These are phyloP conservation scores for Priocnemis perturbator DNA, from an alignment of 2,888 invertebrate genomes.

Conservation along the genomic window DNA sequence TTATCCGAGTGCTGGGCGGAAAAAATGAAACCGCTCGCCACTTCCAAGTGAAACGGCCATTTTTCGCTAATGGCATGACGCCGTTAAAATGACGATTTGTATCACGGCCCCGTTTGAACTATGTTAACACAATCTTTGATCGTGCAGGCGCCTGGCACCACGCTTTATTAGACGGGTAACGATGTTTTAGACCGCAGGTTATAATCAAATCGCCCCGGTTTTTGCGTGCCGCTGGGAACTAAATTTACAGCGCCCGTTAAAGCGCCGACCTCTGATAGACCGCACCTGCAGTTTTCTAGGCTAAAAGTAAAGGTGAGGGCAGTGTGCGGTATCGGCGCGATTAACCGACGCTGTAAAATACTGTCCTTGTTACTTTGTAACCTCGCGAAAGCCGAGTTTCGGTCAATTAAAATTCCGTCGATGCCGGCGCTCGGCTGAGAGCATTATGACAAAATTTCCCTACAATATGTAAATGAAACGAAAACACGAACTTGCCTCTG, in stretches of 20 bases:
- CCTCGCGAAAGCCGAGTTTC: slow-evolving; percentile 9
- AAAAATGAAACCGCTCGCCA: background rate
- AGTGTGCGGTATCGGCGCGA: background rate
- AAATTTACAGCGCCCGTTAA: slow-evolving; percentile 43
- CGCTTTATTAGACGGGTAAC: slow-evolving; percentile 8
- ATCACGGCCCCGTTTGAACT: background rate
- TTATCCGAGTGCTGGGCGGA: background rate
- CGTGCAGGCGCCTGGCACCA: background rate
- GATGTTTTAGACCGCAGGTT: background rate
- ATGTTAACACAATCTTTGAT: background rate
- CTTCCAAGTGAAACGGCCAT: background rate
- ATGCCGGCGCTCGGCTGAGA: background rate
- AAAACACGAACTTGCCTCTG: background rate
- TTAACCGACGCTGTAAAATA: slow-evolving; percentile 7
- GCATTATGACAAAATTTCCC: slow-evolving; percentile 14
- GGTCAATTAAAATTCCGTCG: slow-evolving; percentile 2
- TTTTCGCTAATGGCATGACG: slow-evolving; percentile 1
- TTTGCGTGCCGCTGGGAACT: slow-evolving; percentile 19
- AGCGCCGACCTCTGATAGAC: slow-evolving; percentile 19
- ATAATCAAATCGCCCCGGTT: slow-evolving; percentile 15
- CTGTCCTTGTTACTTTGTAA: slow-evolving; percentile 38
- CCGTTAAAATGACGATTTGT: slow-evolving; percentile 2
- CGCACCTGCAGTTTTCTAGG: slow-evolving; percentile 17
- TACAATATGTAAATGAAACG: no score
- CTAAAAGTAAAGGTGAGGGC: slow-evolving; percentile 1